phyloP scores from a whole-genome alignment of 37 sponge, comb jelly and placozoan species.

The Cladorhizidae sp. region DNA sequence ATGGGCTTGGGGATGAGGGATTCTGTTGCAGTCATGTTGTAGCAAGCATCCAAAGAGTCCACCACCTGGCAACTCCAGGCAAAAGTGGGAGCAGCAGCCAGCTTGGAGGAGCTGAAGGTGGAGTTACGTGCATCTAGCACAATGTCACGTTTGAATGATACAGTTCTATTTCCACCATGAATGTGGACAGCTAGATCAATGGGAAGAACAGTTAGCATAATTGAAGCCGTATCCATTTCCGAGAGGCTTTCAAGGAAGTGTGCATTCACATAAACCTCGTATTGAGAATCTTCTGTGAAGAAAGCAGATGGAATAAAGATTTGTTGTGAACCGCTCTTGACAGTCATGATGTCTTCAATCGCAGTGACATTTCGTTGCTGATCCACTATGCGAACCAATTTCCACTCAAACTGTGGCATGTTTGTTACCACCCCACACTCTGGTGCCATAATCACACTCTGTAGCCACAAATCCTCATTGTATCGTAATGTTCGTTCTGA shows the following conservation, averaged over 20 bases:
- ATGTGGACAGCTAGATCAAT: slow-evolving; percentile 14
- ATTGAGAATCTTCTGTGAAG: slow-evolving; percentile 16
- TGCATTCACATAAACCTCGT: slow-evolving; percentile 19
- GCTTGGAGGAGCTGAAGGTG: neutral
- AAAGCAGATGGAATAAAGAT: slow-evolving; percentile 33
- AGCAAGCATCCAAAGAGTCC: slow-evolving; percentile 47
- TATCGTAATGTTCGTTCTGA: neutral
- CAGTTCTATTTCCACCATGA: slow-evolving; percentile 45
- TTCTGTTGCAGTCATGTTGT: slow-evolving; percentile 25
- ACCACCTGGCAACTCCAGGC: slow-evolving; percentile 46
- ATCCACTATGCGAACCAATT: slow-evolving; percentile 24
- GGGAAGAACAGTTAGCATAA: slow-evolving; percentile 18
- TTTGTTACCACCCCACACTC: neutral
- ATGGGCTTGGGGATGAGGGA: slow-evolving; percentile 14
- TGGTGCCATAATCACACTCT: slow-evolving; percentile 8
- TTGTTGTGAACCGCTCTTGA: neutral
- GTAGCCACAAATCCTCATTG: slow-evolving; percentile 11
- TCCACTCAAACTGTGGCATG: slow-evolving; percentile 15
- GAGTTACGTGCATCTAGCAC: slow-evolving; percentile 60
- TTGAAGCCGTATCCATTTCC: neutral
- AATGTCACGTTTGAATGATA: slow-evolving; percentile 19
- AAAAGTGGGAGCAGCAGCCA: slow-evolving; percentile 11
- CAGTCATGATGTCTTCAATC: neutral
- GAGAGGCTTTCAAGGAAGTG: neutral
- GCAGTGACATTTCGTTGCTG: slow-evolving; percentile 1